These are phyloP conservation scores for Aselliscus stoliczkanus DNA, from an alignment of 2,797 vertebrate genomes.

Conservation along the genomic window DNA sequence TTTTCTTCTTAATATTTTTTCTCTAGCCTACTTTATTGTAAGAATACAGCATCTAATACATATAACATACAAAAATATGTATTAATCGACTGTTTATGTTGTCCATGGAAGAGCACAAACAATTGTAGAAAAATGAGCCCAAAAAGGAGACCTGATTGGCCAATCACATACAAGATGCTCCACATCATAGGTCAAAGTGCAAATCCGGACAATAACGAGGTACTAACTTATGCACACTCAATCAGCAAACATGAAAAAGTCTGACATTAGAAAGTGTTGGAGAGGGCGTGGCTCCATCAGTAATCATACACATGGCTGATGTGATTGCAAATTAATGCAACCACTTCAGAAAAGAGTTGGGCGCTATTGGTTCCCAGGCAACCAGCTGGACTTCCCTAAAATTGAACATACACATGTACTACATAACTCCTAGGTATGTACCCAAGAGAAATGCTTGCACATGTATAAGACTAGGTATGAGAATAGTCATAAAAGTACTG, in stretches of 20 bases:
- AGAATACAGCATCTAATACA: neutral
- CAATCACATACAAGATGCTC: neutral
- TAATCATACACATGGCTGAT: neutral
- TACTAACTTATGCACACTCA: neutral
- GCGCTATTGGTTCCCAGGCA: too few species aligned
- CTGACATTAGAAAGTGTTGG: neutral
- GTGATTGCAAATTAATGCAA: accelerated
- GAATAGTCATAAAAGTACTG: neutral
- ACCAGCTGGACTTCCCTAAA: neutral
- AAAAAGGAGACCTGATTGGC: neutral
- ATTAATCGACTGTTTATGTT: neutral
- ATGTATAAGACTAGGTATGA: neutral
- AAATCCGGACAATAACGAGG: neutral
- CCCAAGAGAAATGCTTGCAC: neutral
- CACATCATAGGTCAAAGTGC: neutral
- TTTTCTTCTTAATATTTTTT: neutral
- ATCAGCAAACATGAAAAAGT: neutral
- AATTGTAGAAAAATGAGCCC: neutral
- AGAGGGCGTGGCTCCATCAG: neutral
- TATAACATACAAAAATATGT: neutral
- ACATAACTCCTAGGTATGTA: neutral
- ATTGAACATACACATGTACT: neutral
- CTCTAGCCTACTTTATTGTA: neutral
- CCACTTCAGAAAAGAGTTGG: neutral
- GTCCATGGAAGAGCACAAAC: neutral